Evolutionary conservation across 2,888 invertebrate species (phyloP).

Genomic region (Notocelia uddmanniana): DNA sequence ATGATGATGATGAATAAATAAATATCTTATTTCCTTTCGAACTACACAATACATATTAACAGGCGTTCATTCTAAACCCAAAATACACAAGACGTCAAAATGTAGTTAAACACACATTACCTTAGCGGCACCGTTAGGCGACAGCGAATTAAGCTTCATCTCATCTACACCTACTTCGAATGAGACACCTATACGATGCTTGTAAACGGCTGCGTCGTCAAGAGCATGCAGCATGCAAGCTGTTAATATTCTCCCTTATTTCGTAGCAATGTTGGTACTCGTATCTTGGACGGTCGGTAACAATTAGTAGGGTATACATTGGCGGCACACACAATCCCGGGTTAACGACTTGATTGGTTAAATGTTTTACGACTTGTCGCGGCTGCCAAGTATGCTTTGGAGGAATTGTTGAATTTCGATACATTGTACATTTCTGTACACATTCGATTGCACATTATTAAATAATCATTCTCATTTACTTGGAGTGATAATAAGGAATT

Average conservation of each 20-base stretch:
- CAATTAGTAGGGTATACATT: slow-evolving; percentile 21
- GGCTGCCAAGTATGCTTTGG: slow-evolving; percentile 7
- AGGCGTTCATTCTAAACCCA: neutral
- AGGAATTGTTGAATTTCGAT: slow-evolving; percentile 1
- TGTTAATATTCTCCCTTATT: slow-evolving; percentile 23
- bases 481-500: too few species aligned
- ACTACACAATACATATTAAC: neutral
- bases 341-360: slow-evolving; percentile 27
- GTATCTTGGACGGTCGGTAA: neutral
- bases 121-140: slow-evolving; percentile 19
- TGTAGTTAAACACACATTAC: slow-evolving; percentile 27
- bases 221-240: slow-evolving; percentile 12
- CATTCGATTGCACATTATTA: too few species aligned
- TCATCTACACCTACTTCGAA: slow-evolving; percentile 20
- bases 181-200: slow-evolving; percentile 11
- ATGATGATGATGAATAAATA: too few species aligned
- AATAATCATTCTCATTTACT: too few species aligned
- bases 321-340: slow-evolving; percentile 4
- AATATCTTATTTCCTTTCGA: too few species aligned
- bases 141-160: slow-evolving; percentile 27
- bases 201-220: slow-evolving; percentile 10
- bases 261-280: neutral
- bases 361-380: slow-evolving; percentile 10
- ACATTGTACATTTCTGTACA: neutral
- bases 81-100: slow-evolving; percentile 22